Base-by-base conservation (phyloP, 2,113 vertebrate genomes). In the Ictidomys tridecemlineatus region DNA sequence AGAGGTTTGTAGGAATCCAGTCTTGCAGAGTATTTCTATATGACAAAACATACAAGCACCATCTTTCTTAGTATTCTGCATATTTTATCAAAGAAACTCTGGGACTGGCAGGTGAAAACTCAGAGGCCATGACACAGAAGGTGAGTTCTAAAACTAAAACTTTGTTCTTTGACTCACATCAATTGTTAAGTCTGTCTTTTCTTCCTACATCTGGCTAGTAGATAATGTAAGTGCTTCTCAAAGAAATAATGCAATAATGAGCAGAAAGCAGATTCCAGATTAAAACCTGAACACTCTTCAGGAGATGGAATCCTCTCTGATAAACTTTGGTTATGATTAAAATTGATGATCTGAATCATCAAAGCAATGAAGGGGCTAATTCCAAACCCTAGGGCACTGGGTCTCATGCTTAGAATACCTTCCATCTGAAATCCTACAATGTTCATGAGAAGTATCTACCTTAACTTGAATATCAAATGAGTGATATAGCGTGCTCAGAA, bases 381-480 rank as follows among this genome's bases (percentile, higher is more conserved):
- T 32, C 99, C 99, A 97, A 99, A 99, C 61, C 99, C 97, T 69
- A 99, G 97, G 22, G 99, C 99, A 5, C 99, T 99, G 80, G 98
- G 97, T 85, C 99, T 99, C 98, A 99, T 98, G 69, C 98, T 98
- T 91, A 99, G 97, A 48, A 95, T 99, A 67, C 98, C 79, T 11
- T 99, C 99, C 22, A 99, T 99, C 97, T 99, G 99, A 98, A 99
- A 99, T 97, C 98, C 99, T 92, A 99, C 98, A 95, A 99, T 99
- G 82, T 99, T 99, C 95, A 99, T 99, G 70, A 99, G 98, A 94
- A 99, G 88, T 98, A 99, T 98, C 80, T 99, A 99, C 72, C 99
- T 97, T 51, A 98, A 98, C 94, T 99, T 99, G 97, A 99, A 99
- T 95, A 99, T 5, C 28, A 99, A 77, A 73, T 99, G 99, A 53